phyloP scores from a whole-genome alignment of 2,113 vertebrate genomes.

The Mirza zaza region DNA sequence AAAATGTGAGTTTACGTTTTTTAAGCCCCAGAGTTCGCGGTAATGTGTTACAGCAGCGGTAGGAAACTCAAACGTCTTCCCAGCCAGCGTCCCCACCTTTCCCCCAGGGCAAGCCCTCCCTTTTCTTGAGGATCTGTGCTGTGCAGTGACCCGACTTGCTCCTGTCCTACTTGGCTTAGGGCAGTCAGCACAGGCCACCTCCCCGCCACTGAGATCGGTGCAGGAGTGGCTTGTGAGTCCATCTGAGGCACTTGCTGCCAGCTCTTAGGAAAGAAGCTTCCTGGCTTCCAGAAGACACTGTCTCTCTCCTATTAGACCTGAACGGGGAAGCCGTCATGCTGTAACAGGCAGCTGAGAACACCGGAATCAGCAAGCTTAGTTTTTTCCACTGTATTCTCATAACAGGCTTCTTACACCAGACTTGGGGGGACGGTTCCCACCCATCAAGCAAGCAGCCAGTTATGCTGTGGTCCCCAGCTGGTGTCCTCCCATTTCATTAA shows the following conservation, averaged over 20 bases:
- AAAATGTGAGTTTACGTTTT: background rate
- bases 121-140: background rate
- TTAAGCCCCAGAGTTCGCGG: background rate
- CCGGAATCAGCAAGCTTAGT: background rate
- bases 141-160: background rate
- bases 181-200: background rate
- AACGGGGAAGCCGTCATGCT: background rate
- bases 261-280: background rate
- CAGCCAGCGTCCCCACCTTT: too few species aligned
- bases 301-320: background rate
- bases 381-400: background rate
- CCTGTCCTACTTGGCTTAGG: background rate
- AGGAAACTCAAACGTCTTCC: background rate
- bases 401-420: background rate
- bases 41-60: background rate
- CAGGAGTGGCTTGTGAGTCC: background rate
- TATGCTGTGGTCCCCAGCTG: background rate
- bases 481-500: background rate
- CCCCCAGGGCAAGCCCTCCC: background rate
- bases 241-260: background rate
- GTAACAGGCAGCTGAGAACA: background rate
- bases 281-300: background rate
- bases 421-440: background rate
- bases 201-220: background rate
- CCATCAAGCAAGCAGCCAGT: background rate